Percentiles rank a stretch among this genome's conserved stretches.
Evolutionary conservation across 2,797 vertebrate genomes (phyloP).

Genomic region (Gambelia wislizenii): DNA sequence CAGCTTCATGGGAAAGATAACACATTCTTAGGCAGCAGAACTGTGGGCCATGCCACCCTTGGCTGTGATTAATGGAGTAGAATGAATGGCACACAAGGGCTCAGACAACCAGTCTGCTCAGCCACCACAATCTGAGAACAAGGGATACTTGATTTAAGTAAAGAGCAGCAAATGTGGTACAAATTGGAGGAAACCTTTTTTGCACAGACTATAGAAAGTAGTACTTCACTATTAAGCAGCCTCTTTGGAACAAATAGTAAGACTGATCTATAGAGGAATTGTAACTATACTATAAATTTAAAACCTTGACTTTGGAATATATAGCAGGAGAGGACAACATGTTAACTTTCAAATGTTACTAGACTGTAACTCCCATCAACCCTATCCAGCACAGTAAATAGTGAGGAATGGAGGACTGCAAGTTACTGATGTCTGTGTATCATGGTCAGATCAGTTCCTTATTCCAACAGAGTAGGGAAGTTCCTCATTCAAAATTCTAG

Average conservation of each 20-base stretch:
- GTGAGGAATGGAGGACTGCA: background rate
- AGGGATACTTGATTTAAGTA: background rate
- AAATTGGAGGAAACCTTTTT: constrained; percentile 12
- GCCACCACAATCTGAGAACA: background rate
- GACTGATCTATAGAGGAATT: background rate
- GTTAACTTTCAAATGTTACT: background rate
- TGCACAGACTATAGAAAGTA: background rate
- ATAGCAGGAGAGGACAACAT: background rate
- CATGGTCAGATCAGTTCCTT: too few species aligned
- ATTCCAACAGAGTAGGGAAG: too few species aligned
- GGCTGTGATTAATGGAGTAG: too few species aligned
- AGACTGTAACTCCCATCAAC: background rate
- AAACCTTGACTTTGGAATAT: background rate
- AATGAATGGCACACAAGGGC: constrained; percentile 17
- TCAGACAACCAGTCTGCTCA: background rate
- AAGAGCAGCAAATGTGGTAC: background rate
- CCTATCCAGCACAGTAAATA: background rate
- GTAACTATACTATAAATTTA: background rate
- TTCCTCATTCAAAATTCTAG: background rate
- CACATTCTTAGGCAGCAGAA: background rate
- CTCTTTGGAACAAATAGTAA: background rate
- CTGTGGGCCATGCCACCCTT: background rate
- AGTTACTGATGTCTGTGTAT: background rate
- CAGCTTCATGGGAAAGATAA: background rate
- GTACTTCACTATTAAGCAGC: background rate